Conservation (phyloP, 2,797 vertebrate species). For the Silurus aristotelis region DNA sequence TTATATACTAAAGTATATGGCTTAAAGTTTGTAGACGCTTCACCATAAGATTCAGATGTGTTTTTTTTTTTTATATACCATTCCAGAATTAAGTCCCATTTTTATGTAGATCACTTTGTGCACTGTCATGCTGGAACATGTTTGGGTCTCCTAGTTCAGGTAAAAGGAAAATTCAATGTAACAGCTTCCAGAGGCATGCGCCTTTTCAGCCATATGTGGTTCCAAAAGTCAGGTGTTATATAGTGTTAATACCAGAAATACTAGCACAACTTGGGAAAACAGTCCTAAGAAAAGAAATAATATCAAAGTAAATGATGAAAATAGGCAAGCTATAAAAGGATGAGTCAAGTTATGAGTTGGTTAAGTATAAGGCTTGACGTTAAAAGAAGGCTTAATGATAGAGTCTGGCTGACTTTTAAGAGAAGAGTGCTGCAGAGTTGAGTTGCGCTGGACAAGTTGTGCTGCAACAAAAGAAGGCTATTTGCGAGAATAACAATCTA, state of each 20-base stretch:
- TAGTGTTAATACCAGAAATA: neutral
- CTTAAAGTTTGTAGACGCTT: no score
- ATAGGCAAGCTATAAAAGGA: neutral
- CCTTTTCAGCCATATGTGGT: no score
- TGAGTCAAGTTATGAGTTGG: neutral
- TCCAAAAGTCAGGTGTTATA: no score
- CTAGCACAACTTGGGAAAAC: neutral
- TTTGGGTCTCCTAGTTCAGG: no score
- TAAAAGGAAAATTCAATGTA: no score
- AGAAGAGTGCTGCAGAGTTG: neutral
- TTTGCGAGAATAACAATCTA: neutral
- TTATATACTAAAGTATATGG: no score
- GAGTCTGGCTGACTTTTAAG: neutral
- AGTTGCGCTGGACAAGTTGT: neutral
- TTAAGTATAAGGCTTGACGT: neutral
- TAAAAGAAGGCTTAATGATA: neutral
- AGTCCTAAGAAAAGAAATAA: neutral
- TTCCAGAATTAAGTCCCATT: no score
- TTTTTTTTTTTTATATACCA: no score
- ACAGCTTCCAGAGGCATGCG: no score
- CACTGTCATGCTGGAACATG: no score
- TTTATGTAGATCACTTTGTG: no score
- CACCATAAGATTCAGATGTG: no score
- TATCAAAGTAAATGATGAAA: neutral
- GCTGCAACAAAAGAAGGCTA: neutral